phyloP scores from a whole-genome alignment of 2,113 vertebrate species.

The Hippolais icterina region DNA sequence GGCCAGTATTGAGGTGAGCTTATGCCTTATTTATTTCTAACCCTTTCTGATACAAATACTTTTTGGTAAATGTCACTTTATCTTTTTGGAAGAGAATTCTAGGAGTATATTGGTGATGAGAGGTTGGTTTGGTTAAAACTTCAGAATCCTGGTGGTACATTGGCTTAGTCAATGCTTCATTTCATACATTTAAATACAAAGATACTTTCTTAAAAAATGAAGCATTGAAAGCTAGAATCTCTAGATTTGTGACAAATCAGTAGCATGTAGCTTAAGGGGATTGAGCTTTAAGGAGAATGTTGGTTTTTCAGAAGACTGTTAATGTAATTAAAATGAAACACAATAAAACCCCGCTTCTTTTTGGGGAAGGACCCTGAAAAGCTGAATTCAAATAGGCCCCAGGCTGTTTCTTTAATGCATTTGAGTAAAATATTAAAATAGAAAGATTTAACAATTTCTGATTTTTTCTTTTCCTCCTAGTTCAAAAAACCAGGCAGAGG shows the following conservation, averaged over 20 bases:
- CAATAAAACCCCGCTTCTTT: not conserved
- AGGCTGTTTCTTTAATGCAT: not conserved
- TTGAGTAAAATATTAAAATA: not conserved
- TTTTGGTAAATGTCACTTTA: not conserved
- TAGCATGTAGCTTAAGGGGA: not conserved
- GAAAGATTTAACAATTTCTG: not conserved
- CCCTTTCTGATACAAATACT: not conserved
- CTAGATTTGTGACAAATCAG: not conserved
- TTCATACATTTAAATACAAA: not conserved
- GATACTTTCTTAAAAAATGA: not conserved
- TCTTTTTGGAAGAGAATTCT: not conserved
- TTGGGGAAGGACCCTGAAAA: not conserved
- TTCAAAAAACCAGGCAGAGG: slow-evolving; percentile 71
- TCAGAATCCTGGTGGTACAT: not conserved
- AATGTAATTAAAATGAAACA: not conserved
- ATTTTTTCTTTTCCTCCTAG: slow-evolving; percentile 29
- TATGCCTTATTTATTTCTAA: not conserved
- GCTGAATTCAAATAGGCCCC: not conserved
- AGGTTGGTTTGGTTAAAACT: not conserved
- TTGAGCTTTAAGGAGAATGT: not conserved
- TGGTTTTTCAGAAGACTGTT: not conserved
- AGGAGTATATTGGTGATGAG: not conserved
- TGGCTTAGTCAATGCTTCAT: not conserved
- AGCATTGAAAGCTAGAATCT: not conserved
- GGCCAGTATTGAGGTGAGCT: slow-evolving; percentile 70